Conservation (phyloP, 2,888 invertebrate genomes). For the Loripinus fragilis region DNA sequence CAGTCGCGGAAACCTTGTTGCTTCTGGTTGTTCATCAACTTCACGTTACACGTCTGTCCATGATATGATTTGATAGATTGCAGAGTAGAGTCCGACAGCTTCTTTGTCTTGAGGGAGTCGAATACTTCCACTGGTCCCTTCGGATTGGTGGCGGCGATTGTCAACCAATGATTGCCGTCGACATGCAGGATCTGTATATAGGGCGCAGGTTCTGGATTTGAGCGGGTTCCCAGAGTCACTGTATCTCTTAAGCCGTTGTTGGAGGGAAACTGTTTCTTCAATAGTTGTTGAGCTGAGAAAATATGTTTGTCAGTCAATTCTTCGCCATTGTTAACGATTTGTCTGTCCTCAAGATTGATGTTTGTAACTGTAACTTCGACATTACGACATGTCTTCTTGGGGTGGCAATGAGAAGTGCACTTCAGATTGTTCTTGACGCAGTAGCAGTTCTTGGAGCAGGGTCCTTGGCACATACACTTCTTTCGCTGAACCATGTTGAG, state of each 20-base stretch:
- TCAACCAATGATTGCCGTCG: conserved; percentile 19
- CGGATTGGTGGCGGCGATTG: neutral
- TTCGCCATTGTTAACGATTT: neutral
- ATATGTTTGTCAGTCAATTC: conserved; percentile 22
- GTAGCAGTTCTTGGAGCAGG: conserved; percentile 13
- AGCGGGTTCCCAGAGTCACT: neutral
- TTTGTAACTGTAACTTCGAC: neutral
- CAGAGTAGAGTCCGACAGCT: neutral
- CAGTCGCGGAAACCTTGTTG: too few species aligned
- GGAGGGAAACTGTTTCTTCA: too few species aligned
- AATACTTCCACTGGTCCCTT: too few species aligned
- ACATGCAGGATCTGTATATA: too few species aligned
- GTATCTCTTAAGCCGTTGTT: neutral
- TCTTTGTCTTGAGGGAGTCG: neutral
- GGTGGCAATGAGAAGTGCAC: conserved; percentile 18
- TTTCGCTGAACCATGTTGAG: neutral
- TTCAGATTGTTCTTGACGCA: conserved; percentile 10
- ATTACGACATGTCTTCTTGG: conserved; percentile 1
- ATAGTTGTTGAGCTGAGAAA: too few species aligned
- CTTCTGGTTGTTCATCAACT: too few species aligned
- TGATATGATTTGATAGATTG: too few species aligned
- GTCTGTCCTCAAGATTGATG: neutral
- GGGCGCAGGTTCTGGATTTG: neutral
- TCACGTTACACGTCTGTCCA: too few species aligned
- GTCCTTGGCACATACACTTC: conserved; percentile 14